Percentiles rank a stretch among this genome's conserved stretches.
Conservation (phyloP, 2,888 invertebrate species). For the Meloe dianella region DNA sequence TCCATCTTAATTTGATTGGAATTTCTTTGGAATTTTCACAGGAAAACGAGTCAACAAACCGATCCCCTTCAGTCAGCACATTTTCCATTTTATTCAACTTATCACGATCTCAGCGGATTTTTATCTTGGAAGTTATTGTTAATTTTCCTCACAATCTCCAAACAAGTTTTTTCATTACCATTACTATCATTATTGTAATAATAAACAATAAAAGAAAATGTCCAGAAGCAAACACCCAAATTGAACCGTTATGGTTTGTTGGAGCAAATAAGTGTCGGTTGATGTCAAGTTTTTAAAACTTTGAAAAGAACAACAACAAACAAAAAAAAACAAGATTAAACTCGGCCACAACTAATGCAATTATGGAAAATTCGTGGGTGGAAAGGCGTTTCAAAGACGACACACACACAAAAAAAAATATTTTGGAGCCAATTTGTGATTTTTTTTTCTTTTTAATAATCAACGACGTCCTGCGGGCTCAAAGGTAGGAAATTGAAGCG, state of each 20-base stretch:
- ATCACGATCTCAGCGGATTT: not conserved
- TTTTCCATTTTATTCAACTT: not conserved
- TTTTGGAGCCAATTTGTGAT: no score
- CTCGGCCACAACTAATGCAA: not conserved
- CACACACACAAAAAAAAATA: no score
- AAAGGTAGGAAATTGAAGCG: no score
- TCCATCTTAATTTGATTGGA: not conserved
- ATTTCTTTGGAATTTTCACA: not conserved
- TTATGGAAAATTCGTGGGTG: no score
- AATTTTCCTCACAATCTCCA: conserved; percentile 5
- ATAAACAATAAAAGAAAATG: no score
- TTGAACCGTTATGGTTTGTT: not conserved
- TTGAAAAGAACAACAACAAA: no score
- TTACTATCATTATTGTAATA: no score
- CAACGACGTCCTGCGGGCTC: no score
- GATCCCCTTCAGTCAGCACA: not conserved
- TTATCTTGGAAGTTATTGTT: conserved; percentile 6
- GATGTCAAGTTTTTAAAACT: not conserved
- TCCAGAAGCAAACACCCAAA: not conserved
- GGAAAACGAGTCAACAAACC: not conserved
- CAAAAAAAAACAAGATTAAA: no score
- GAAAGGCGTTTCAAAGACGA: no score
- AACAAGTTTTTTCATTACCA: not conserved
- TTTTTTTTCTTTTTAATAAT: no score
- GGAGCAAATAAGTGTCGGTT: not conserved